Percentiles rank a stretch among this genome's conserved stretches.
Evolutionary conservation across 2,888 invertebrate species (phyloP).

Genomic region (Pantelozetes paolii): DNA sequence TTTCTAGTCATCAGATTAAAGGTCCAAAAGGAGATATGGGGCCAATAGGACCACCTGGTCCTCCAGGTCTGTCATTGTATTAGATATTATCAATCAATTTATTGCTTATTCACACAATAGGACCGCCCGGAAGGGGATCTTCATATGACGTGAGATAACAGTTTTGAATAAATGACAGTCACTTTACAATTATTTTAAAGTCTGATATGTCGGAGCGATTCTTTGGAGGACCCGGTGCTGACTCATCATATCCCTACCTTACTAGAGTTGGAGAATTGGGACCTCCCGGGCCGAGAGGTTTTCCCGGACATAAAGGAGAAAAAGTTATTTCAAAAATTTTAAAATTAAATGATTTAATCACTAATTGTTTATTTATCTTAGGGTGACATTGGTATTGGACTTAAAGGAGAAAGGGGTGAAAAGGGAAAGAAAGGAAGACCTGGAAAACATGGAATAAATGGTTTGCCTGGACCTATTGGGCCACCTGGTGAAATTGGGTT

Average conservation of each 20-base stretch:
- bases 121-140: conserved; percentile 36
- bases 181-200: conserved; percentile 46
- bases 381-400: conserved; percentile 50
- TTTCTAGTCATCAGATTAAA: conserved; percentile 13
- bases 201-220: conserved; percentile 45
- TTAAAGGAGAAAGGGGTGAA: conserved; percentile 51
- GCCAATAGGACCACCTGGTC: conserved; percentile 45
- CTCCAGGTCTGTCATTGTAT: conserved; percentile 40
- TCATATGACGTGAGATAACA: conserved; percentile 36
- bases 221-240: not conserved
- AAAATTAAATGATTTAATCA: not conserved
- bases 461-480: conserved; percentile 45
- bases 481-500: conserved; percentile 27
- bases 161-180: not conserved
- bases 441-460: conserved; percentile 46
- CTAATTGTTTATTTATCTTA: conserved; percentile 32
- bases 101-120: not conserved
- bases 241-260: not conserved
- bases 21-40: conserved; percentile 41
- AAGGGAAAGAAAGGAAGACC: conserved; percentile 46
- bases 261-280: conserved; percentile 55
- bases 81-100: not conserved
- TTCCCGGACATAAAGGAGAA: conserved; percentile 50
- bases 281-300: conserved; percentile 52
- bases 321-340: not conserved